Evolutionary conservation across 2,113 vertebrate genomes (phyloP).

Genomic region (Myotis yumanensis): DNA sequence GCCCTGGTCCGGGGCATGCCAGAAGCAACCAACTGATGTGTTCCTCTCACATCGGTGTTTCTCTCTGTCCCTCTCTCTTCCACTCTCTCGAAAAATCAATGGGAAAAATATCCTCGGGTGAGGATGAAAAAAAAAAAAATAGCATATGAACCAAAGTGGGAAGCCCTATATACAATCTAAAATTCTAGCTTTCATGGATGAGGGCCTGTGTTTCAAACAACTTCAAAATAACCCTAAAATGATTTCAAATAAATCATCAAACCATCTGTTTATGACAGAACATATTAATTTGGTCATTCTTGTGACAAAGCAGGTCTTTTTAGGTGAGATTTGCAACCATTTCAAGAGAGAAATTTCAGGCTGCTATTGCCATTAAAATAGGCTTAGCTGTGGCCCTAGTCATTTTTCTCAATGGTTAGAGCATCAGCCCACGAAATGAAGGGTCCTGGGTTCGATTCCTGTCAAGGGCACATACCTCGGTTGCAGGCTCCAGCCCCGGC

Average conservation of each 20-base stretch:
- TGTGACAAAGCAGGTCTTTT: background rate
- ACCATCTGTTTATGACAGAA: background rate
- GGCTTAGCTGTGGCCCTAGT: background rate
- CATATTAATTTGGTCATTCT: background rate
- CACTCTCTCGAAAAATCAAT: too few species aligned
- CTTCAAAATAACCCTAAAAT: conserved; percentile 33
- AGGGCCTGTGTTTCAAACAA: background rate
- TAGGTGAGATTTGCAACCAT: background rate
- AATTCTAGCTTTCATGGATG: background rate
- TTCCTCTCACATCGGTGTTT: too few species aligned
- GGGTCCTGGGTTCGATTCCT: too few species aligned
- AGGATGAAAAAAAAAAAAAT: background rate
- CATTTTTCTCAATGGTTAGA: too few species aligned
- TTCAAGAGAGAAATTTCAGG: background rate
- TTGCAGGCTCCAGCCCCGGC: too few species aligned
- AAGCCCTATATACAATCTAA: background rate
- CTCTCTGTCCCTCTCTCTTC: too few species aligned
- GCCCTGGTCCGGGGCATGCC: too few species aligned
- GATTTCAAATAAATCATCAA: background rate
- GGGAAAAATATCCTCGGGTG: too few species aligned
- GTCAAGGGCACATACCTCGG: too few species aligned
- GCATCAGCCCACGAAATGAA: too few species aligned
- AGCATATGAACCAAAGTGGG: background rate
- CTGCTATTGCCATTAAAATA: background rate
- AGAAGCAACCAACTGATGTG: too few species aligned